Conservation (phyloP, 2,113 vertebrate genomes). For the Microcebus griseorufus region DNA sequence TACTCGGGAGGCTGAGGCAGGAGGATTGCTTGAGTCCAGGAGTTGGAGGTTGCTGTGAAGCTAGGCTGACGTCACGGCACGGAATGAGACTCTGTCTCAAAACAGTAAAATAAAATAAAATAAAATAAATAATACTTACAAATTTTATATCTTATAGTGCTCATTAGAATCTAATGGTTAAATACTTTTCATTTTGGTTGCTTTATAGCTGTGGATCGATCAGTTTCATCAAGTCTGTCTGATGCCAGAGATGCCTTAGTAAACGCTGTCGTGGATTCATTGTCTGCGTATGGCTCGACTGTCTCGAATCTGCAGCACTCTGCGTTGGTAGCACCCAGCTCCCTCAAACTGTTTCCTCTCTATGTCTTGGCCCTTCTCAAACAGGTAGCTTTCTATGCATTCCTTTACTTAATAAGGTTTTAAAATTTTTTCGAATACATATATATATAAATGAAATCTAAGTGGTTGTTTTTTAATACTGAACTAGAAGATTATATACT, state of each 20-base stretch:
- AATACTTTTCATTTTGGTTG: neutral
- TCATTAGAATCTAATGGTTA: neutral
- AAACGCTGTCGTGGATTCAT: conserved; percentile 94
- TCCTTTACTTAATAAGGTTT: neutral
- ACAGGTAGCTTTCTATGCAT: conserved; percentile 86
- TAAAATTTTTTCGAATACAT: neutral
- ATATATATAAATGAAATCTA: neutral
- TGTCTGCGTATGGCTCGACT: conserved; percentile 90
- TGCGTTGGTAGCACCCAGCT: conserved; percentile 89
- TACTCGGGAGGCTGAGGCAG: too few species aligned
- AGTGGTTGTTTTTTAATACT: neutral
- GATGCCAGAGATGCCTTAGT: conserved; percentile 96
- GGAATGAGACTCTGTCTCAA: too few species aligned
- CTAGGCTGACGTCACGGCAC: too few species aligned
- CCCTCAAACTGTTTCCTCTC: conserved; percentile 93
- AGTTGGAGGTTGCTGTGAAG: too few species aligned
- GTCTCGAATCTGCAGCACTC: conserved; percentile 93
- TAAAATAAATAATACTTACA: neutral
- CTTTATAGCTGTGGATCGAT: conserved; percentile 94
- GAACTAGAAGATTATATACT: neutral
- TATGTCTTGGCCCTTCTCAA: conserved; percentile 96
- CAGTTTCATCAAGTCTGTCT: conserved; percentile 92
- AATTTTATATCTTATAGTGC: neutral
- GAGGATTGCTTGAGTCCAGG: too few species aligned
- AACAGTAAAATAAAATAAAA: neutral